These are phyloP conservation scores for Propithecus perrieri DNA, from an alignment of 2,797 vertebrate genomes.

Conservation along the genomic window DNA sequence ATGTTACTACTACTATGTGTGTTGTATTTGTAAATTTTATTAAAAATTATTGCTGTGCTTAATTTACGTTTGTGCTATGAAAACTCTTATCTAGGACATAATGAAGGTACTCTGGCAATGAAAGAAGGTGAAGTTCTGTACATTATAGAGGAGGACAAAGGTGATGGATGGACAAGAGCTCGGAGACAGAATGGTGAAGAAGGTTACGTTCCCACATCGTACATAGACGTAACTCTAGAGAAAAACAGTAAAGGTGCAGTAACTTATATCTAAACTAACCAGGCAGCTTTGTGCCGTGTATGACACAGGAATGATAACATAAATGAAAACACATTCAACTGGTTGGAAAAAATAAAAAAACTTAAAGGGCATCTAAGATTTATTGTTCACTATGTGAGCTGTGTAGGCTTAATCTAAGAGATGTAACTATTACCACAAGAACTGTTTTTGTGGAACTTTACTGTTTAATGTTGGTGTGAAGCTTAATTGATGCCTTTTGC, in stretches of 20 bases:
- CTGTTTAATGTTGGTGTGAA: constrained; percentile 73
- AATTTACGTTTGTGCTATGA: constrained; percentile 62
- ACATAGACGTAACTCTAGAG: constrained; percentile 99
- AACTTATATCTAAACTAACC: constrained; percentile 97
- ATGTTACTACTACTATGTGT: neutral
- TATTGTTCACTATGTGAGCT: constrained; percentile 86
- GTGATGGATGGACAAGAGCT: constrained; percentile 98
- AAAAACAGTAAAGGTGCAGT: constrained; percentile 99
- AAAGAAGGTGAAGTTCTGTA: constrained; percentile 97
- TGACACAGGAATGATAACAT: constrained; percentile 68
- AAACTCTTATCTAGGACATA: constrained; percentile 90
- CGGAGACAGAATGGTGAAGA: constrained; percentile 97
- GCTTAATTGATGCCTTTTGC: constrained; percentile 75
- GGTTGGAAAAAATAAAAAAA: constrained; percentile 68
- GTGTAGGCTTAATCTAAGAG: constrained; percentile 58
- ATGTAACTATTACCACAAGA: constrained; percentile 68
- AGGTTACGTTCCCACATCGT: constrained; percentile 98
- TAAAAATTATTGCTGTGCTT: constrained; percentile 3
- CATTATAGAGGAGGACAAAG: constrained; percentile 99
- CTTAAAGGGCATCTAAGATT: constrained; percentile 62
- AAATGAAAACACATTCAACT: constrained; percentile 59
- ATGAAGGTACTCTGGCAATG: constrained; percentile 98
- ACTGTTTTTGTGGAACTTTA: constrained; percentile 56
- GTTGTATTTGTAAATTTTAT: constrained; percentile 42
- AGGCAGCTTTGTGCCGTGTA: constrained; percentile 70